Percentiles rank a stretch among this genome's conserved stretches.
Evolutionary conservation across 2,888 invertebrate species (phyloP).

Genomic region (Rhagophthalmus giganteus): DNA sequence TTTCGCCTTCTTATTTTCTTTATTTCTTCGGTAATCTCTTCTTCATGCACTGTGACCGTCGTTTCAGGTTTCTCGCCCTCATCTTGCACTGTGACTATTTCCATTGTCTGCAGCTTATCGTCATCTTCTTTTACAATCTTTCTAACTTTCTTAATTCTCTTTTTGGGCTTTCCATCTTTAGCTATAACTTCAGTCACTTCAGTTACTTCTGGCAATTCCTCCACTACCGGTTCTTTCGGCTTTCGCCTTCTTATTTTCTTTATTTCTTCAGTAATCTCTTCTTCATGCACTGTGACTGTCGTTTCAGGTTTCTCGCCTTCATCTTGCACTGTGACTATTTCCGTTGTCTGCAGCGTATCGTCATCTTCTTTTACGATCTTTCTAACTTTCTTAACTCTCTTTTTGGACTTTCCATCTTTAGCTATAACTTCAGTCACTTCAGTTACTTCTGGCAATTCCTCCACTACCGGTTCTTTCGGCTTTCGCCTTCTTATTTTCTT

Average conservation of each 20-base stretch:
- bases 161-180: slow-evolving; percentile 38
- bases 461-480: slow-evolving; percentile 25
- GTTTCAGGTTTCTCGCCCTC: too few species aligned
- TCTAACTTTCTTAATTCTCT: slow-evolving; percentile 50
- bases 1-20: too few species aligned
- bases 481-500: slow-evolving; percentile 1
- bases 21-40: too few species aligned
- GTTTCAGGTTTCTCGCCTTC: slow-evolving; percentile 42
- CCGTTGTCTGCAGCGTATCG: slow-evolving; percentile 48
- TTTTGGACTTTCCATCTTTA: slow-evolving; percentile 42
- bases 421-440: slow-evolving; percentile 41
- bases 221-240: slow-evolving; percentile 30
- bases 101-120: too few species aligned
- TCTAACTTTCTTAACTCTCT: too few species aligned
- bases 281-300: slow-evolving; percentile 42
- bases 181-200: slow-evolving; percentile 32
- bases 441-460: slow-evolving; percentile 37
- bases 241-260: slow-evolving; percentile 32
- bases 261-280: slow-evolving; percentile 38
- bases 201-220: slow-evolving; percentile 30
- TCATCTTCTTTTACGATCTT: slow-evolving; percentile 54
- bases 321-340: slow-evolving; percentile 45
- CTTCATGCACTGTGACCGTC: too few species aligned
- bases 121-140: slow-evolving; percentile 52
- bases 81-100: too few species aligned